Conservation (phyloP, 2,797 vertebrate species). For the Potorous gilbertii region DNA sequence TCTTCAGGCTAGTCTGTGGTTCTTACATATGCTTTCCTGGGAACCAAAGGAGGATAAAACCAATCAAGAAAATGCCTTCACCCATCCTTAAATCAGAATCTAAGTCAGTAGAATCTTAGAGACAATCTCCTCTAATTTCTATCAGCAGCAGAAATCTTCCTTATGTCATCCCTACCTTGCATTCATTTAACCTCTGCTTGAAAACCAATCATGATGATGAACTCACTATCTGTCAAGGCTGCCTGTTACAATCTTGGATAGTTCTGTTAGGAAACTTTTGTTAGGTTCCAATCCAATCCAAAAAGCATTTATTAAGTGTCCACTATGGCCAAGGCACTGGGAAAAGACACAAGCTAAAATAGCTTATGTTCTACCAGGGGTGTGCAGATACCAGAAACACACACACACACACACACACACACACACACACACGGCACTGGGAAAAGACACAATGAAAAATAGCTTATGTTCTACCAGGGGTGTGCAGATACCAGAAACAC, state of each 20-base stretch:
- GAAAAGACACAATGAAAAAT: neutral
- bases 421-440: too few relatives aligned
- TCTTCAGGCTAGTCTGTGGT: neutral
- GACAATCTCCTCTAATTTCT: neutral
- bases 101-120: neutral
- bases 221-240: neutral
- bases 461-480: neutral
- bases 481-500: neutral
- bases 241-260: neutral
- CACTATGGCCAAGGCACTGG: neutral
- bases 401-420: too few relatives aligned
- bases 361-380: neutral
- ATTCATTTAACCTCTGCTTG: neutral
- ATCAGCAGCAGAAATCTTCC: neutral
- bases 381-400: neutral
- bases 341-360: neutral
- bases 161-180: neutral
- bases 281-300: neutral
- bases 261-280: neutral
- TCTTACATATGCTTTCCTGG: neutral
- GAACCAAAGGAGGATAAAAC: neutral
- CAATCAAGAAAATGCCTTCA: neutral
- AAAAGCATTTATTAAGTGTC: neutral
- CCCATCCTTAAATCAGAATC: neutral
- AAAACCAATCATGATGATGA: neutral